Base-by-base conservation (phyloP, 2,113 vertebrate genomes). In the Mirounga angustirostris region DNA sequence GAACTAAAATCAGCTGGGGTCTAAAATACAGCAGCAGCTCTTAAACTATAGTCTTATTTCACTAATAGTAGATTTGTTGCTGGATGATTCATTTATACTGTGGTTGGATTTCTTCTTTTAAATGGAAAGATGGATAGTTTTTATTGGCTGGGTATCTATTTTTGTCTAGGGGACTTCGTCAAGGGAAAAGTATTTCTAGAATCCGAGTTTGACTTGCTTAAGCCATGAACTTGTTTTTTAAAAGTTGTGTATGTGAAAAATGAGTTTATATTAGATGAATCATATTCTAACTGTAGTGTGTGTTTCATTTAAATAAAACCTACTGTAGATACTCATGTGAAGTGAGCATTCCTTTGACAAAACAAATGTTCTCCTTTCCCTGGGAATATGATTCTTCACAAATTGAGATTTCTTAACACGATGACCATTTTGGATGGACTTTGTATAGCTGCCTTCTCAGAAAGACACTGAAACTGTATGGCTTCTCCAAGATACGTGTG, bases 51-150 rank as follows among this genome's bases (percentile, higher is more conserved):
- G 91, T 86, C 82, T 95, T 87, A 33, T 78, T 89, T 89, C n/a
- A 40, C 59, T 79, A 30, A 36, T 58, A 78, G 24, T 67, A 67
- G 40, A 71, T 87, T 79, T 80, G 46, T 59, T 73, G 10, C n/a
- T 61, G 52, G 74, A n/a, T 52, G 30, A 69, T 58, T 71, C 26
- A 80, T 95, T 95, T 79, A n/a, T 33, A 79, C 22, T 78, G 10
- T 89, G 76, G 56, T 83, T 88, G 52, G 43, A 36, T 93, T 95
- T 97, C 12, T 81, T 67, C 26, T 92, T 79, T 92, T 63, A 91
- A 85, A 59, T 92, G n/a, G 58, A 87, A 82, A 87, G n/a, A 63
- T 52, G 65, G 58, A 18, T 97, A 69, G 11, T 46, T 92, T 86
- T 83, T 78, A 9, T 69, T 93, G 58, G 4, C 59, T 69, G 43